Conservation (phyloP, 2,888 invertebrate genomes). For the Amblyjoppa fuscipennis region DNA sequence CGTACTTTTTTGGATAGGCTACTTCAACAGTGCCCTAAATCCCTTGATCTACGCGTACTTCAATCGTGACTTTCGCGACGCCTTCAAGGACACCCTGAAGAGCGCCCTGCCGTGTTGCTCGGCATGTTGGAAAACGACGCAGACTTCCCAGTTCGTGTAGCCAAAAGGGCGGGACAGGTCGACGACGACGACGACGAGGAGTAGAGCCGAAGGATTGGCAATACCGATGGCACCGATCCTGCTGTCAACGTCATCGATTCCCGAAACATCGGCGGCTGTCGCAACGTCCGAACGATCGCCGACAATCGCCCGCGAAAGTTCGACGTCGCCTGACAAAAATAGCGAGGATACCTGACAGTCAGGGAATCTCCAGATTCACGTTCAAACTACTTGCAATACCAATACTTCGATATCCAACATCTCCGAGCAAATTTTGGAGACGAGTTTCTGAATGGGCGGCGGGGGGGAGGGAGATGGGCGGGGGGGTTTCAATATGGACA, state of each 20-base stretch:
- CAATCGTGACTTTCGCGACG: slow-evolving; percentile 98
- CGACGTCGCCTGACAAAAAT: slow-evolving; percentile 24
- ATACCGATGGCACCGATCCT: slow-evolving; percentile 30
- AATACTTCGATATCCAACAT: slow-evolving; percentile 43
- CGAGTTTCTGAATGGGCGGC: slow-evolving; percentile 43
- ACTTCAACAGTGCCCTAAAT: slow-evolving; percentile 98
- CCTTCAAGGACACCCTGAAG: slow-evolving; percentile 96
- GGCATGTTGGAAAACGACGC: slow-evolving; percentile 90
- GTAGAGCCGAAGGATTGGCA: slow-evolving; percentile 29
- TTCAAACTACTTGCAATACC: background rate
- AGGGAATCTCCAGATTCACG: slow-evolving; percentile 1
- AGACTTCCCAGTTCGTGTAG: slow-evolving; percentile 88
- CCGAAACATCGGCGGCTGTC: slow-evolving; percentile 16
- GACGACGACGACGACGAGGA: slow-evolving; percentile 28
- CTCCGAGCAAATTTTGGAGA: slow-evolving; percentile 53
- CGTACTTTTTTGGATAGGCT: slow-evolving; percentile 96
- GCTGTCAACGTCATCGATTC: slow-evolving; percentile 32
- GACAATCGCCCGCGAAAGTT: slow-evolving; percentile 29
- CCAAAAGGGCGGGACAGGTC: slow-evolving; percentile 65
- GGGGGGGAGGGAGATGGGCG: background rate
- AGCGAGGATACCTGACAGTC: slow-evolving; percentile 54
- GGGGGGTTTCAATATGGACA: background rate
- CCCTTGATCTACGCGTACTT: slow-evolving; percentile 98
- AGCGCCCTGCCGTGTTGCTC: slow-evolving; percentile 94
- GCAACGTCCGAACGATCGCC: slow-evolving; percentile 35